These are phyloP conservation scores for Dendrolimus pini DNA, from an alignment of 2,888 invertebrate genomes.

Conservation along the genomic window DNA sequence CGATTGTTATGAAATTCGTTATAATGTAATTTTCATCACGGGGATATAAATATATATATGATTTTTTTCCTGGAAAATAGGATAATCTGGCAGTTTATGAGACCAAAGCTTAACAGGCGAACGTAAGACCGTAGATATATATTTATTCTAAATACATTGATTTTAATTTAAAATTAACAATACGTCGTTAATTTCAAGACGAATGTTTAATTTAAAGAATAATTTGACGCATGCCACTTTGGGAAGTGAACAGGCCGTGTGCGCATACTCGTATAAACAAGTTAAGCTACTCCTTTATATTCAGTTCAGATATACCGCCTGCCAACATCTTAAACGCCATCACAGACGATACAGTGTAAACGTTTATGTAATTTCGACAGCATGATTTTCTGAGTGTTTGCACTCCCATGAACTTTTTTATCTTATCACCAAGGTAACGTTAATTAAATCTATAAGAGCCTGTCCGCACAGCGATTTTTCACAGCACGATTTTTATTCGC, in stretches of 20 bases:
- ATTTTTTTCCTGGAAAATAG: no score
- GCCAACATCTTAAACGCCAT: conserved; percentile 14
- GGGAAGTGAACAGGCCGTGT: background rate
- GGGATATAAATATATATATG: no score
- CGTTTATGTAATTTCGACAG: conserved; percentile 21
- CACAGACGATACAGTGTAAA: conserved; percentile 17
- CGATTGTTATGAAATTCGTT: no score
- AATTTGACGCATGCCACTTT: background rate
- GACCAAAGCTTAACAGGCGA: no score
- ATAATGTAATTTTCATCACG: no score
- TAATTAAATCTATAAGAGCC: no score
- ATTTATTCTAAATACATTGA: background rate
- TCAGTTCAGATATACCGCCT: background rate
- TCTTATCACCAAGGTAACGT: conserved; percentile 3
- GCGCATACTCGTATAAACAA: background rate
- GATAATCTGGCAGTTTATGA: no score
- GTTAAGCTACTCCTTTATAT: background rate
- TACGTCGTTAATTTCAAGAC: background rate
- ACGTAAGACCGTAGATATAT: no score
- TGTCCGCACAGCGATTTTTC: no score
- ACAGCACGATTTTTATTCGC: no score
- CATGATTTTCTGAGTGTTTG: conserved; percentile 15
- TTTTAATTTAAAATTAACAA: background rate
- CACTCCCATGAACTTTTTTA: conserved; percentile 6
- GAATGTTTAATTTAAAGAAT: background rate